These are phyloP conservation scores for Ctenicera cuprea DNA, from an alignment of 2,888 invertebrate genomes.

Conservation along the genomic window DNA sequence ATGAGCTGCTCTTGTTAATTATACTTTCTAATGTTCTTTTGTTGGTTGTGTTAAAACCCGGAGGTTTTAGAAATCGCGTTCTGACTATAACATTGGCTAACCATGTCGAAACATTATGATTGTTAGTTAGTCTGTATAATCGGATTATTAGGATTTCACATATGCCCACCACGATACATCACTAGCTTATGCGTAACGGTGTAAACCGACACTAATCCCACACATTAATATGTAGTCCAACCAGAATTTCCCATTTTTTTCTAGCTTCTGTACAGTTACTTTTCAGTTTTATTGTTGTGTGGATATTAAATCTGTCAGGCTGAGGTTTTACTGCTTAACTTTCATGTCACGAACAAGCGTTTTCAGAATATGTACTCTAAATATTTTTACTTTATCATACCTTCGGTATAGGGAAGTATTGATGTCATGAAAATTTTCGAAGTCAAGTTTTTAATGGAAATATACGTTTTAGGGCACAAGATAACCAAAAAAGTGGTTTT, in stretches of 20 bases:
- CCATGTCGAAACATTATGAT: constrained; percentile 46
- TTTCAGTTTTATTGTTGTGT: constrained; percentile 5
- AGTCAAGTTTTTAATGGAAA: no score
- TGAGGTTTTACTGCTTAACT: not conserved
- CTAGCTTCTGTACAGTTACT: constrained; percentile 36
- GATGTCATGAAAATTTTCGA: no score
- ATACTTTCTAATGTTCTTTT: not conserved
- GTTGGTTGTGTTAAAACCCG: not conserved
- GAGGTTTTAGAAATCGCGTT: constrained; percentile 2
- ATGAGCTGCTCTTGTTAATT: not conserved
- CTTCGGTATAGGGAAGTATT: no score
- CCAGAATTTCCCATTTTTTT: constrained; percentile 37
- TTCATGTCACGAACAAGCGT: not conserved
- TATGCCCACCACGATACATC: constrained; percentile 60
- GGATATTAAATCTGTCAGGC: not conserved
- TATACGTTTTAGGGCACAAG: no score
- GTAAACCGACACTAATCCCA: constrained; percentile 61
- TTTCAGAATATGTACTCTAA: no score
- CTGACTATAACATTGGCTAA: constrained; percentile 33
- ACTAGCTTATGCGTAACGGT: constrained; percentile 60
- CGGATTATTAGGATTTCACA: constrained; percentile 59
- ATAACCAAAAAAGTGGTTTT: no score
- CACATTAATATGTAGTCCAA: constrained; percentile 55
- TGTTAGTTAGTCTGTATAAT: constrained; percentile 49
- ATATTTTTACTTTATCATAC: no score